A percentile compares a stretch with the other conserved stretches of the same genome.
Conservation (phyloP, 2,113 vertebrate genomes). For the Melanerpes formicivorus region DNA sequence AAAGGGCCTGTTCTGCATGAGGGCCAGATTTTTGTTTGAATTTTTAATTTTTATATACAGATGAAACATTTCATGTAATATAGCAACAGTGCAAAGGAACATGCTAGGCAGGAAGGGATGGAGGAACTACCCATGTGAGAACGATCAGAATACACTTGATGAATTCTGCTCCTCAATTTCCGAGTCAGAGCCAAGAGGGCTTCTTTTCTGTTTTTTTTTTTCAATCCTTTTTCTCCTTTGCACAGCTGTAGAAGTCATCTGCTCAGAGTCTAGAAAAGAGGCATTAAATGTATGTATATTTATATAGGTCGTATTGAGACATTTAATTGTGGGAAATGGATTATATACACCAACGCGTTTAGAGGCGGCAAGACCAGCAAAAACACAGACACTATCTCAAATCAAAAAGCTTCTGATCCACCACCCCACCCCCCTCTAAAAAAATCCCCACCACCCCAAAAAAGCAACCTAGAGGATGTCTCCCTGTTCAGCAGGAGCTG, state of each 20-base stretch:
- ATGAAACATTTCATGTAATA: conserved; percentile 79
- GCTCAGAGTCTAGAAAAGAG: conserved; percentile 64
- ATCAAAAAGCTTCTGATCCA: conserved; percentile 56
- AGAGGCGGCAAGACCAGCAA: conserved; percentile 58
- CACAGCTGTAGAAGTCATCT: conserved; percentile 76
- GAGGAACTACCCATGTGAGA: conserved; percentile 49
- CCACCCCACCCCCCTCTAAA: background rate
- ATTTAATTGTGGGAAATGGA: conserved; percentile 40
- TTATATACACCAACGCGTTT: conserved; percentile 68
- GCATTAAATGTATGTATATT: conserved; percentile 51
- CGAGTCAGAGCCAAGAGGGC: conserved; percentile 57
- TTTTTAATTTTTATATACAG: conserved; percentile 89
- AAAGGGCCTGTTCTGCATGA: conserved; percentile 84
- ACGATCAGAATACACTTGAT: conserved; percentile 39
- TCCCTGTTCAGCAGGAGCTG: background rate
- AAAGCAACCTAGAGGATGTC: too few relatives aligned
- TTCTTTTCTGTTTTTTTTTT: background rate
- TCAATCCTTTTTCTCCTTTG: conserved; percentile 43
- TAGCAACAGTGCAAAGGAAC: conserved; percentile 73
- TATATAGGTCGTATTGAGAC: conserved; percentile 64
- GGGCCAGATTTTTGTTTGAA: conserved; percentile 89
- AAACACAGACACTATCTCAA: conserved; percentile 49
- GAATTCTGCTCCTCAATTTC: conserved; percentile 61
- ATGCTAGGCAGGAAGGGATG: conserved; percentile 39
- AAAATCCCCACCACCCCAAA: too few relatives aligned